Conservation (phyloP, 2,888 invertebrate species). For the Eurois occulta region DNA sequence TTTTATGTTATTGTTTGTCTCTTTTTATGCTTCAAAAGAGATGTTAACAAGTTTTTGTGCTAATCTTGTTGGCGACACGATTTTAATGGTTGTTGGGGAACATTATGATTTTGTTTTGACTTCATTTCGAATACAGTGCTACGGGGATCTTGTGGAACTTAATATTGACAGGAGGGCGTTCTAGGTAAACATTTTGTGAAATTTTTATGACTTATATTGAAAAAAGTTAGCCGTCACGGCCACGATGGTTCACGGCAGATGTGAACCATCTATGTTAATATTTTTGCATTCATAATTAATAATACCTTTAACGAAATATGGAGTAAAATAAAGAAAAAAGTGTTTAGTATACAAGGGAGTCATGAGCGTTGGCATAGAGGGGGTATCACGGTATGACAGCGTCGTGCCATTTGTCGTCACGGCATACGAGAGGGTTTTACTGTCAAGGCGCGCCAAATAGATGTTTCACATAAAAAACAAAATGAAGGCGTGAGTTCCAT, state of each 20-base stretch:
- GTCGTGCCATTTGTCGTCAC: no score
- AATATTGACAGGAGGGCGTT: background rate
- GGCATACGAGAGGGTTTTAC: no score
- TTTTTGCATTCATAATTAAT: no score
- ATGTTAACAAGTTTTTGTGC: conserved; percentile 8
- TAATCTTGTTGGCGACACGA: conserved; percentile 30
- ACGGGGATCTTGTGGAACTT: background rate
- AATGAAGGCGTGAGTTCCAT: background rate
- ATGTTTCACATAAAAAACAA: background rate
- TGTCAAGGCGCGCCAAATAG: no score
- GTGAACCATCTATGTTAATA: no score
- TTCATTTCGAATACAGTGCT: background rate
- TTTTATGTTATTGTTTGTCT: conserved; percentile 34
- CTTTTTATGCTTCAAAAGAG: conserved; percentile 35
- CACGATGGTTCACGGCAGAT: no score
- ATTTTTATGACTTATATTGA: background rate
- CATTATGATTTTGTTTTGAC: conserved; percentile 8
- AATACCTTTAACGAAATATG: no score
- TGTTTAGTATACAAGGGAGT: no score
- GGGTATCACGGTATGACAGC: no score
- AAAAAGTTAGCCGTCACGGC: no score
- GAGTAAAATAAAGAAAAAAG: no score
- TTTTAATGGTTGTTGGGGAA: conserved; percentile 18
- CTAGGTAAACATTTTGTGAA: background rate
- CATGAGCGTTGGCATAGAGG: no score